Percentiles rank a stretch among this genome's conserved stretches.
Evolutionary conservation across 1,140 invertebrate genomes (phyloP).

Genomic region (Drosophila arawakana): DNA sequence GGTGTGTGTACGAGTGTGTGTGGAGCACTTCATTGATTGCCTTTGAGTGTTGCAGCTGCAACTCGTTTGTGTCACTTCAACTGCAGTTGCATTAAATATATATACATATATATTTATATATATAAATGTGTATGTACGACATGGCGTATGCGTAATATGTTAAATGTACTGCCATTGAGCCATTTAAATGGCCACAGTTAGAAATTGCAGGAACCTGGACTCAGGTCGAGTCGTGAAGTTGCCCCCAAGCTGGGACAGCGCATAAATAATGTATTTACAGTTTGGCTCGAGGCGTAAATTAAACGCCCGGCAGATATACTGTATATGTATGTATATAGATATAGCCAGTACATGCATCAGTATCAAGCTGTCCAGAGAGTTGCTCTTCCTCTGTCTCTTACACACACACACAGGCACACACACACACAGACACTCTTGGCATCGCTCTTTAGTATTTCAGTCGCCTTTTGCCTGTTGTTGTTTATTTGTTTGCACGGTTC

Average conservation of each 20-base stretch:
- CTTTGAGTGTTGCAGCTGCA: constrained; percentile 54
- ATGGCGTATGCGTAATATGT: constrained; percentile 61
- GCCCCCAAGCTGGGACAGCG: constrained; percentile 13
- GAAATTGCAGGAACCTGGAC: background rate
- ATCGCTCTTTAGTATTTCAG: background rate
- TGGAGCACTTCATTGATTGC: constrained; percentile 67
- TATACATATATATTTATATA: background rate
- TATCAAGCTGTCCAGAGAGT: constrained; percentile 34
- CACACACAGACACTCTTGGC: too few species aligned
- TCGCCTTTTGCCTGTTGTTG: constrained; percentile 23
- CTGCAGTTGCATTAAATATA: constrained; percentile 44
- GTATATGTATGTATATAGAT: constrained; percentile 13
- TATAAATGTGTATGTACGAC: constrained; percentile 2
- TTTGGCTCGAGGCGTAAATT: constrained; percentile 61
- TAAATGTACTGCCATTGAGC: constrained; percentile 29
- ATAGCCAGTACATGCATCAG: constrained; percentile 9
- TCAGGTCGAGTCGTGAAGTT: background rate
- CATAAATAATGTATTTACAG: constrained; percentile 53
- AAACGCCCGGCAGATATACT: constrained; percentile 41
- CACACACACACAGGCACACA: too few species aligned
- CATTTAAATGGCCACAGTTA: constrained; percentile 41
- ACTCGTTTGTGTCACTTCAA: constrained; percentile 54
- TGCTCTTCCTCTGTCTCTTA: background rate
- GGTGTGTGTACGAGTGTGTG: background rate
- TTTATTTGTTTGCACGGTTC: constrained; percentile 55